These are phyloP conservation scores for Macrotis lagotis DNA, from an alignment of 2,113 vertebrate species.

Conservation along the genomic window DNA sequence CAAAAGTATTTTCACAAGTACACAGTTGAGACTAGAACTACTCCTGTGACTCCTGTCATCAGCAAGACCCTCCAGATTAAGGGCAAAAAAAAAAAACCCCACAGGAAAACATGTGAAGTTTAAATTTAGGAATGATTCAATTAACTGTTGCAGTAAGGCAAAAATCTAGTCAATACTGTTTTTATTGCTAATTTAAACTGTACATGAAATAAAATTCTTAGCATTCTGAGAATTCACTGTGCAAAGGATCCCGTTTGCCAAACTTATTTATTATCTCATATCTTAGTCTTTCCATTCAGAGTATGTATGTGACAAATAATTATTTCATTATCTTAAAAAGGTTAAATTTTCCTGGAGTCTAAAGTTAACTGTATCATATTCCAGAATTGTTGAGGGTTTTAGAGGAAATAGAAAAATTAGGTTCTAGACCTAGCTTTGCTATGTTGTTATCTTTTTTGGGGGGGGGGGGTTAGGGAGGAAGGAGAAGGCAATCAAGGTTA, in stretches of 20 bases:
- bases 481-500: no score
- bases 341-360: background rate
- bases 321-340: background rate
- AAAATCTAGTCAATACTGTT: background rate
- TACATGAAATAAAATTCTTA: background rate
- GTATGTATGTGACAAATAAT: background rate
- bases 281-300: background rate
- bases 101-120: background rate
- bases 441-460: background rate
- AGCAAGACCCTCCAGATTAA: background rate
- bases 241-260: background rate
- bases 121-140: background rate
- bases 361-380: background rate
- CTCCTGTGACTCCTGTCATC: background rate
- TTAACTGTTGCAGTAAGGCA: background rate
- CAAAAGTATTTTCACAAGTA: background rate
- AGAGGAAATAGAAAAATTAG: background rate
- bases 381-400: background rate
- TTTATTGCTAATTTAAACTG: background rate
- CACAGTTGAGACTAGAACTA: background rate
- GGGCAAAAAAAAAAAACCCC: background rate
- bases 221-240: background rate
- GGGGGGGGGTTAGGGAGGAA: no score
- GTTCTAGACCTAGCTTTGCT: background rate
- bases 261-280: background rate